Base-by-base conservation (phyloP, 1,140 invertebrate species). In the Zaprionus lachaisei region DNA sequence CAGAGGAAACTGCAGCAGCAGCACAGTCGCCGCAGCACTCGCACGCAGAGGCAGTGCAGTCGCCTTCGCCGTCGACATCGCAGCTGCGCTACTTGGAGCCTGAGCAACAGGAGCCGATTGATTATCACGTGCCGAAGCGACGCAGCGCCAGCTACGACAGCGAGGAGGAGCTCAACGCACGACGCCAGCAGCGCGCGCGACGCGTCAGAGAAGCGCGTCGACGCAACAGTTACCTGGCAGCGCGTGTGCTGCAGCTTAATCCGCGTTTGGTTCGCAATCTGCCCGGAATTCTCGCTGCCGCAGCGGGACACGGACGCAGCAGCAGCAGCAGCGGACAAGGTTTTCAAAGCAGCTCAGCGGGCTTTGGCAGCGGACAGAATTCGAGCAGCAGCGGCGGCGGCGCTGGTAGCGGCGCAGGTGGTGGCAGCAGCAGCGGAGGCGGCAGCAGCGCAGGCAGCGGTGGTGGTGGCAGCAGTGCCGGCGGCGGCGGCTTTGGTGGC, bases 71-170 rank as follows among this genome's bases (percentile, higher is more conserved):
- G 6, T 28, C 12, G 20, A 51, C 38, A 34, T 11, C 78, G 51
- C 93, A 93, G 44, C 72, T 94, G 41, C 93, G 93, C 22, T 86
- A 92, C 15, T 63, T 92, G 17, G 91, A 86, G 9, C 95, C 95
- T 0, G 95, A 95, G 93, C 95, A 97, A 93, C 97, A 97, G 55
- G 96, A 97, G 77, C 97, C 97, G 0, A 97, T 98, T 61, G 96
- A 98, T 87, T 98, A 98, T 92, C 96, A 96, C 79, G 96, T 98
- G 66, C 96, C 96, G 17, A 97, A 96, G 92, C 95, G 96, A 65
- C 94, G 95, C 72, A 95, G 95, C 22, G 95, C 96, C 74, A 93
- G 93, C 14, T 95, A 96, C 86, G 95, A 96, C 63, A 94, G 94
- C 31, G 93, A 94, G 71, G 92, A 91, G 56, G 89, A 92, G 49